Base-by-base conservation (phyloP, 2,888 invertebrate genomes). In the Stramonita haemastoma region DNA sequence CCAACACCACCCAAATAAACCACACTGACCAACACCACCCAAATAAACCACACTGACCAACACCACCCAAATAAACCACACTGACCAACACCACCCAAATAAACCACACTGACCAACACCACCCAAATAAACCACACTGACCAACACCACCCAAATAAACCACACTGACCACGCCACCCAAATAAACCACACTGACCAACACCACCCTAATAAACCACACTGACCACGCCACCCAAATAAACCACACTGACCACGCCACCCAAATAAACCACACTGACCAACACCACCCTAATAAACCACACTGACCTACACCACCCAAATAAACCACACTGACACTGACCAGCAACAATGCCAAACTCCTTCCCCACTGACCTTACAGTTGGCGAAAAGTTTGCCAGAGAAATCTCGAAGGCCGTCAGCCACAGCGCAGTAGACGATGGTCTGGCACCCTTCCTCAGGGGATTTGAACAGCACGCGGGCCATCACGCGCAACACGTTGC, bases 371-470 rank as follows among this genome's bases (percentile, higher is more conserved):
- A 89, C 90, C 86, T 91, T 91, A 89, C 94, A 94, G 91, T 94
- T 94, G 87, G 91, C 91, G 79, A 94, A 92, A n/a, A 93, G 89
- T 90, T 92, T 93, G 29, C 95, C 95, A 5, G 94, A 94, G 84
- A 93, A 91, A 34, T 93, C 93, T 32, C 93, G 91, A 11, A 95
- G 91, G 15, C 94, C 93, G 87, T 94, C 94, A 13, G 92, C 93
- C 4, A 94, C 94, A 22, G 94, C 94, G 87, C 94, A 94, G 91
- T 94, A 93, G 11, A 95, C 93, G 66, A 95, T 92, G 19, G 94
- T 94, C 90, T 95, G 95, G 57, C 94, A 93, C 13, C 95, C 95
- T 34, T 94, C 94, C 81, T 94, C 94, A 0, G 95, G 94, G 6
- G 93, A 91, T 88, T 95, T 95, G 92, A 95, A 95, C 88, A 95